These are phyloP conservation scores for Hydropsyche tenuis DNA, from an alignment of 1,140 invertebrate genomes.

Conservation along the genomic window DNA sequence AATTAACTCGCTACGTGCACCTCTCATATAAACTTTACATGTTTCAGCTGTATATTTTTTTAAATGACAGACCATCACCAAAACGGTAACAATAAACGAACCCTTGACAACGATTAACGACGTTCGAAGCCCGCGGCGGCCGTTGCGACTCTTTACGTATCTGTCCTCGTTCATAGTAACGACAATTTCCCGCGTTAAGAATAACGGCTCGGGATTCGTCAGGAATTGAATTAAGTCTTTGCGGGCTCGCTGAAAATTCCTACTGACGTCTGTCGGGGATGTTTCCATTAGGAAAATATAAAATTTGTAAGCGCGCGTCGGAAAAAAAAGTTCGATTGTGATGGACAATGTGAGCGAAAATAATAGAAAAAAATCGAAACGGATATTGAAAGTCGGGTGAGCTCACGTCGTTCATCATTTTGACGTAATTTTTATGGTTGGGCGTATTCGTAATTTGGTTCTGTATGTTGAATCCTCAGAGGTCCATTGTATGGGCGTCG, in stretches of 20 bases:
- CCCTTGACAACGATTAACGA: too few species aligned
- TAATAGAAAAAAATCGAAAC: constrained; percentile 1
- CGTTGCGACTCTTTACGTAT: too few species aligned
- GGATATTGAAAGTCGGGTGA: neutral
- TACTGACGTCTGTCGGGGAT: neutral
- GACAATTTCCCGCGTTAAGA: too few species aligned
- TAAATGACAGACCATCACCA: too few species aligned
- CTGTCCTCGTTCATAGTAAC: too few species aligned
- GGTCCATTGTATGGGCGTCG: neutral
- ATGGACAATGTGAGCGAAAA: too few species aligned
- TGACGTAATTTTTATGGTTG: neutral
- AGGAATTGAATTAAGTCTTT: constrained; percentile 6
- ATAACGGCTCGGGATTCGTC: too few species aligned
- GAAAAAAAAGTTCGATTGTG: neutral
- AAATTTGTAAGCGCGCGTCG: neutral
- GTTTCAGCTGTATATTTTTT: too few species aligned
- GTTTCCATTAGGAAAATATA: constrained; percentile 10
- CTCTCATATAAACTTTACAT: too few species aligned
- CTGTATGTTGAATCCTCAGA: neutral
- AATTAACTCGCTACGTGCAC: too few species aligned
- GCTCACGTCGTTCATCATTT: neutral
- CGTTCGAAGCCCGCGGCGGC: too few species aligned
- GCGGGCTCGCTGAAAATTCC: neutral
- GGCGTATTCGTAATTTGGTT: neutral
- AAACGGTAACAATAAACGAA: too few species aligned